Conservation (phyloP, 2,113 vertebrate genomes). For the Chiloscyllium plagiosum region DNA sequence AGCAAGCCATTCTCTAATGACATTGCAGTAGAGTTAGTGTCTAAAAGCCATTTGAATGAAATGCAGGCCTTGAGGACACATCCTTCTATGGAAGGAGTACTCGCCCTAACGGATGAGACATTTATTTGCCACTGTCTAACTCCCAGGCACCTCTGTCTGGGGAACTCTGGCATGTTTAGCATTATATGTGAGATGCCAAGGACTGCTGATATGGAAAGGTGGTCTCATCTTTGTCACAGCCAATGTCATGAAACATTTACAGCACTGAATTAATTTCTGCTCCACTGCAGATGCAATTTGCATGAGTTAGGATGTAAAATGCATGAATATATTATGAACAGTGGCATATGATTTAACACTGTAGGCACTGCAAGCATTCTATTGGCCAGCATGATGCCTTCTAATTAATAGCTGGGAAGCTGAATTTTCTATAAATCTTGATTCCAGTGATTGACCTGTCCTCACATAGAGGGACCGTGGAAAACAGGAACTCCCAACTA, state of each 20-base stretch:
- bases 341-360: conserved; percentile 31
- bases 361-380: background rate
- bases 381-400: background rate
- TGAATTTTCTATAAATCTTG: background rate
- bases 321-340: conserved; percentile 37
- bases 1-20: conserved; percentile 15
- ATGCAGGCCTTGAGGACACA: background rate
- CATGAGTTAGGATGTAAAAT: conserved; percentile 37
- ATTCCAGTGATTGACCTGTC: background rate
- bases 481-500: background rate
- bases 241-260: conserved; percentile 38
- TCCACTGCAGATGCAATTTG: conserved; percentile 34
- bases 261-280: conserved; percentile 37
- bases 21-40: background rate
- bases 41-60: conserved; percentile 28
- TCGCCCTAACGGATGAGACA: background rate
- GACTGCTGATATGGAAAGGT: conserved; percentile 17
- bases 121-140: background rate
- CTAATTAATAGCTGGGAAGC: background rate
- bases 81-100: background rate
- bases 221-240: conserved; percentile 35
- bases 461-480: background rate
- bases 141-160: conserved; percentile 23
- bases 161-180: background rate
- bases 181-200: background rate